Percentiles rank a stretch among this genome's conserved stretches.
Evolutionary conservation across 2,113 vertebrate species (phyloP).

Genomic region (Saccopteryx leptura): DNA sequence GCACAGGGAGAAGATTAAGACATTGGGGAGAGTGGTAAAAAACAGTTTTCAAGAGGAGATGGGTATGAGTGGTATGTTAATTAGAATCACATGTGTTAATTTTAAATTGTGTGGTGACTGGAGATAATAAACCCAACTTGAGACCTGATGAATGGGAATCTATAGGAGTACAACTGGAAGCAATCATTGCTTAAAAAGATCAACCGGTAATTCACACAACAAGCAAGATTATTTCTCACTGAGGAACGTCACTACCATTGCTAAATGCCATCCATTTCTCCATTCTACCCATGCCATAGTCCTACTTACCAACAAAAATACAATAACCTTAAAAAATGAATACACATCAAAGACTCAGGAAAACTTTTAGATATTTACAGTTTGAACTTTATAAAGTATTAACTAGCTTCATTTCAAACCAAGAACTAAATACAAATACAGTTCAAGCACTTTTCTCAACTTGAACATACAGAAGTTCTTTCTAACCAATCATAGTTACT

Average conservation of each 20-base stretch:
- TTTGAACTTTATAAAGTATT: conserved; percentile 5
- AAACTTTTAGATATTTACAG: conserved; percentile 50
- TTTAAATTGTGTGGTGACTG: neutral
- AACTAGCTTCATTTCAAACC: conserved; percentile 62
- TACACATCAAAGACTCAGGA: neutral
- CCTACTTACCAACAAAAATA: conserved; percentile 64
- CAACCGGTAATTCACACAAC: neutral
- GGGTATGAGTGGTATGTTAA: neutral
- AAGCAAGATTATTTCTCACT: neutral
- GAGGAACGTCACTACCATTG: neutral
- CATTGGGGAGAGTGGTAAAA: neutral
- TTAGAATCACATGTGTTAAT: neutral
- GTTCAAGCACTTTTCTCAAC: conserved; percentile 45
- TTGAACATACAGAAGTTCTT: conserved; percentile 3
- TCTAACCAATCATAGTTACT: conserved; percentile 49
- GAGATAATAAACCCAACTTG: neutral
- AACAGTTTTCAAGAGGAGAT: neutral
- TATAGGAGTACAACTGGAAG: neutral
- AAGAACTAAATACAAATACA: neutral
- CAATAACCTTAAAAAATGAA: conserved; percentile 57
- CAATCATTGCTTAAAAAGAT: conserved; percentile 30
- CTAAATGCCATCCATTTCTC: neutral
- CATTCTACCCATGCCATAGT: neutral
- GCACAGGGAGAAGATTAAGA: neutral
- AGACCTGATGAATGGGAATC: neutral